These are phyloP conservation scores for Laticauda colubrina DNA, from an alignment of 2,113 vertebrate species.

Conservation along the genomic window DNA sequence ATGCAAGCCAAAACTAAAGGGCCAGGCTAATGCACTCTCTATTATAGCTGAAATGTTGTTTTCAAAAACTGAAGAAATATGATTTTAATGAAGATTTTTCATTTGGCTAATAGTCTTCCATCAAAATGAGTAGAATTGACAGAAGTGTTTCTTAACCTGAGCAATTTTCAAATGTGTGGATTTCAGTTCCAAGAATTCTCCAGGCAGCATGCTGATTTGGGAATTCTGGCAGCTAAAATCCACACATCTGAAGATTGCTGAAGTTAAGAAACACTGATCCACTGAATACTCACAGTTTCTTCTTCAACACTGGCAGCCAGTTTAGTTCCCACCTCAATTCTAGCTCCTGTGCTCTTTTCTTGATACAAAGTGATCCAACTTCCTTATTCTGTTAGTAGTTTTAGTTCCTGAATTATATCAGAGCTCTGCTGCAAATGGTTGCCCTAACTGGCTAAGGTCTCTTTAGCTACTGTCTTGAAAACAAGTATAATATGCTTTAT, in stretches of 20 bases:
- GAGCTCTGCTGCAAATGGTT: slow-evolving; percentile 78
- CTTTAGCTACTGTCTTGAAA: background rate
- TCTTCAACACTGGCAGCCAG: background rate
- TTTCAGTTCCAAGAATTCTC: background rate
- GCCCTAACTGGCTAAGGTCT: slow-evolving; percentile 55
- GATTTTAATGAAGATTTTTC: background rate
- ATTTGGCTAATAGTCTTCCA: background rate
- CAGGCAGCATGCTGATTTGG: background rate
- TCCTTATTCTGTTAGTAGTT: slow-evolving; percentile 31
- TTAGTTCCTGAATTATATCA: slow-evolving; percentile 71
- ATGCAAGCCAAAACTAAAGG: background rate
- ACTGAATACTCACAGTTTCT: background rate
- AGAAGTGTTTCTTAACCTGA: background rate
- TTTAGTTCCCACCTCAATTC: background rate
- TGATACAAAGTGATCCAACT: background rate
- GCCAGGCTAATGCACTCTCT: background rate
- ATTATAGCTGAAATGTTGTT: background rate
- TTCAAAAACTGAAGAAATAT: background rate
- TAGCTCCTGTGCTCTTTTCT: background rate
- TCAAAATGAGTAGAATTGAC: background rate
- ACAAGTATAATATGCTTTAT: background rate
- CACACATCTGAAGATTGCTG: background rate
- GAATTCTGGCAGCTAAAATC: background rate
- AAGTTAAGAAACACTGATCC: background rate
- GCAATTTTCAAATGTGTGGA: background rate